A percentile compares a stretch with the other conserved stretches of the same genome.
Conservation (phyloP, 2,797 vertebrate species). For the Limosa lapponica region DNA sequence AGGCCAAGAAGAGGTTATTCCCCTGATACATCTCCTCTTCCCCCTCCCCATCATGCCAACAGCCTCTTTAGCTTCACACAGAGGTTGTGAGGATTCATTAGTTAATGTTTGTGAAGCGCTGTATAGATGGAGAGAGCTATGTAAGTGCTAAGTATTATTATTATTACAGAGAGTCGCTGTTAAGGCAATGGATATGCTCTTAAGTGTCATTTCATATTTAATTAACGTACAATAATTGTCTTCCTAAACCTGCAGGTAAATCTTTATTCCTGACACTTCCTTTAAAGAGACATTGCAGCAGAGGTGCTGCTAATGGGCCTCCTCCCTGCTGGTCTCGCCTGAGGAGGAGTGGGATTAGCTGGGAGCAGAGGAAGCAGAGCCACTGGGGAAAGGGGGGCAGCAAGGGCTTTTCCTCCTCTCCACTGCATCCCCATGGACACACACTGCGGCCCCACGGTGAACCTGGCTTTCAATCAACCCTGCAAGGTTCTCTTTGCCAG, state of each 20-base stretch:
- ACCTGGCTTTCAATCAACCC: background rate
- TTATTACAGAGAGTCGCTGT: constrained; percentile 68
- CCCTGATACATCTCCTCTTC: background rate
- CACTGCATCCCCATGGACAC: no score
- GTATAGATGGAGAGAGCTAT: constrained; percentile 53
- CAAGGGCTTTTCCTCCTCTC: background rate
- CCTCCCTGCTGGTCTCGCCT: background rate
- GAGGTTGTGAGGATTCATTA: constrained; percentile 68
- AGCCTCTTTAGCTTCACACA: background rate
- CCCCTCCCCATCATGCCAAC: background rate
- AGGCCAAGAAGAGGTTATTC: background rate
- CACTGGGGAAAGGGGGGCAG: background rate
- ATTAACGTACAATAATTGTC: constrained; percentile 72
- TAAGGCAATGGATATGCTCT: constrained; percentile 76
- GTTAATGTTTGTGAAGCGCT: constrained; percentile 66
- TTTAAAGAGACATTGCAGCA: constrained; percentile 50
- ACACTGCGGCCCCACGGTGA: rapidly evolving
- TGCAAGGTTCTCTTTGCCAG: background rate
- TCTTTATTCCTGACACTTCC: constrained; percentile 57
- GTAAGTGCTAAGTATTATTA: constrained; percentile 72
- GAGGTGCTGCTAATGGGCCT: constrained; percentile 10
- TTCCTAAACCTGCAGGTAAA: constrained; percentile 68
- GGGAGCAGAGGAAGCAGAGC: background rate
- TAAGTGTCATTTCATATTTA: constrained; percentile 75
- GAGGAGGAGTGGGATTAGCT: background rate